phyloP scores from a whole-genome alignment of 2,888 invertebrate species.

The Epirrita christyi region DNA sequence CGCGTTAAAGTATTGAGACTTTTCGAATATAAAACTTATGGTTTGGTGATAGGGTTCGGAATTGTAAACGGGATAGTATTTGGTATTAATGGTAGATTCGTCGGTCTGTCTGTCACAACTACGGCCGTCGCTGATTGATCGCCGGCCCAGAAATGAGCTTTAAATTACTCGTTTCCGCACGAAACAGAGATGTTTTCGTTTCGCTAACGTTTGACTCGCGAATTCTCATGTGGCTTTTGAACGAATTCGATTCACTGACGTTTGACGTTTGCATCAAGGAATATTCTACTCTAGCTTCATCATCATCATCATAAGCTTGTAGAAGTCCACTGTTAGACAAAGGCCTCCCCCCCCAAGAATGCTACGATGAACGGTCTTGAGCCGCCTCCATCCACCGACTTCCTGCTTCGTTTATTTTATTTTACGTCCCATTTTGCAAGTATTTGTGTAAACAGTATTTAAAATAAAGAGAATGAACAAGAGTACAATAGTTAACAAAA shows the following conservation, averaged over 20 bases:
- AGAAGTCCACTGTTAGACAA: too few relatives aligned
- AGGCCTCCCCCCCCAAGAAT: too few relatives aligned
- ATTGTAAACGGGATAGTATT: slow-evolving; percentile 6
- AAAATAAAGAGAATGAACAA: too few relatives aligned
- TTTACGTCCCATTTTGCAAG: too few relatives aligned
- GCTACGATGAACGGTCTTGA: too few relatives aligned
- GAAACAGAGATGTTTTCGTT: slow-evolving; percentile 50
- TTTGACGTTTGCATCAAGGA: background rate
- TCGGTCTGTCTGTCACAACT: slow-evolving; percentile 40
- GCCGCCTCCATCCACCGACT: too few relatives aligned
- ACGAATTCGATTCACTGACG: slow-evolving; percentile 14
- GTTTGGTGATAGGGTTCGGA: slow-evolving; percentile 15
- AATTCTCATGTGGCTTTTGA: slow-evolving; percentile 30
- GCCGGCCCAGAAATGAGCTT: slow-evolving; percentile 54
- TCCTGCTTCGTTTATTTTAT: too few relatives aligned
- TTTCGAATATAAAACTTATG: slow-evolving; percentile 30
- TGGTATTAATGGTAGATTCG: slow-evolving; percentile 16
- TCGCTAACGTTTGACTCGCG: slow-evolving; percentile 27
- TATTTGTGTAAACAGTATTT: too few relatives aligned
- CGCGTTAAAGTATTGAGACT: background rate
- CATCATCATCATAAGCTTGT: too few relatives aligned
- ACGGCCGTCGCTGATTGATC: slow-evolving; percentile 55
- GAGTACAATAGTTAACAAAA: too few relatives aligned
- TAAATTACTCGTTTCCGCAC: slow-evolving; percentile 57
- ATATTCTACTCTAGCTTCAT: too few relatives aligned